Evolutionary conservation across 2,888 invertebrate genomes (phyloP), one percentile per base, ranked within the genome.

Genomic region (Agapostemon virescens): DNA sequence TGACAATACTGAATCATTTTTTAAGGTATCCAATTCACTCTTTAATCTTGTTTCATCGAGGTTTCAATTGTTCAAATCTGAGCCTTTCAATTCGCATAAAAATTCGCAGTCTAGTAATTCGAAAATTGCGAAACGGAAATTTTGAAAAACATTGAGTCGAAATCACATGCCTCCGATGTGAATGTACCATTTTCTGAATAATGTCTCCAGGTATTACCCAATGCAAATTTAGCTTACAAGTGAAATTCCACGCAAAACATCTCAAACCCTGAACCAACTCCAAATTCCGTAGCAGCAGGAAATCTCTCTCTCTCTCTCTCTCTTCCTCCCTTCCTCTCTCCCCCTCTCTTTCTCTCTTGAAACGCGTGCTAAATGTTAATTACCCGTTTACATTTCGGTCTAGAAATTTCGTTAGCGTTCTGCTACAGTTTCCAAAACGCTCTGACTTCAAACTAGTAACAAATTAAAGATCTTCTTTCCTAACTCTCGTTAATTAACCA

Each of bases 281-380:
- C 26, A 55, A 26, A 55, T 55, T 55, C 26, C 26, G 30, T 30
- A 26, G 17, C 7, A 0, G 26, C 17, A 26, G 55, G 55, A 55
- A 55, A 26, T 26, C 13, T 23, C 52, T 23, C 52, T 23, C 52
- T 11, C 49, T 7, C 40, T 11, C 15, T 15, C 40, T 2, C 40
- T 40, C 40, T 38, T 15, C 15, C 42, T 42, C 17, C 2, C 42
- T 17, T 5, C 23, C 58, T 17, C 30, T 17, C 58, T 30, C 58
- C 1, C 58, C 33, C 30, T 20, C 20, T n/a, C 11, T 33, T 7
- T 61, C 61, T 61, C 61, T 61, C 33, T 61, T 33, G 33, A 30
- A 26, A 55, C 26, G 7, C 26, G 55, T 26, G 55, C 55, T 55
- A 55, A 55, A 55, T 55, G 55, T 55, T 55, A 55, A 55, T 55